Evolutionary conservation across 2,888 invertebrate species (phyloP).

Genomic region (Dyspetes luteomarginatus): DNA sequence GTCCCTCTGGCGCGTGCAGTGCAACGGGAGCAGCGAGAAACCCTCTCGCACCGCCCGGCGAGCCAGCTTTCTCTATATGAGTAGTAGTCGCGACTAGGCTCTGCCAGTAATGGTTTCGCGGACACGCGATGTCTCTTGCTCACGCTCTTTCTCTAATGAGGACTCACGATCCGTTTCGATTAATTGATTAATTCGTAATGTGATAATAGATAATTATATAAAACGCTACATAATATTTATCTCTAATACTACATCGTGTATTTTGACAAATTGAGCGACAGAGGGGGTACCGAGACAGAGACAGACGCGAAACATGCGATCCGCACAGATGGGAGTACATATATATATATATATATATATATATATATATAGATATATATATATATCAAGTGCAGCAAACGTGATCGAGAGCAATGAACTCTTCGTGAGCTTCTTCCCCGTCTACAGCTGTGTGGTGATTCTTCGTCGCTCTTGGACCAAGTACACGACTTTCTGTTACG

Average conservation of each 20-base stretch:
- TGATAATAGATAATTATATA: too few species aligned
- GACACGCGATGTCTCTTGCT: constrained; percentile 56
- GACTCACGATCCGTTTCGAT: too few species aligned
- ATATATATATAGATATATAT: constrained; percentile 31
- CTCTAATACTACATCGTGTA: neutral
- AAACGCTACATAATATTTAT: neutral
- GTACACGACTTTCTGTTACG: constrained; percentile 12
- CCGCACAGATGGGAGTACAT: constrained; percentile 26
- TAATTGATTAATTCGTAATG: too few species aligned
- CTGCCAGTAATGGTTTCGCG: constrained; percentile 38
- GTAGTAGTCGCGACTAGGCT: constrained; percentile 67
- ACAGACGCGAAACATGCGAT: neutral
- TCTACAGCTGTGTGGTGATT: constrained; percentile 36
- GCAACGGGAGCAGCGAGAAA: constrained; percentile 50
- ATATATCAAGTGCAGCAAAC: constrained; percentile 62
- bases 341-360: constrained; percentile 33
- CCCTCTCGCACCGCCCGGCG: constrained; percentile 35
- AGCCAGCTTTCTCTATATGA: too few species aligned
- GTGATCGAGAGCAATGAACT: constrained; percentile 69
- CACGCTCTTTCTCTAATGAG: constrained; percentile 36
- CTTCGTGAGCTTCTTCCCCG: constrained; percentile 45
- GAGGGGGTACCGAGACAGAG: neutral
- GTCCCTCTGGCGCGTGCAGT: constrained; percentile 60
- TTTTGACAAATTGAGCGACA: neutral
- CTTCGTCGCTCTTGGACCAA: constrained; percentile 14